These are phyloP conservation scores for Limanda limanda DNA, from an alignment of 2,113 vertebrate genomes.

Conservation along the genomic window DNA sequence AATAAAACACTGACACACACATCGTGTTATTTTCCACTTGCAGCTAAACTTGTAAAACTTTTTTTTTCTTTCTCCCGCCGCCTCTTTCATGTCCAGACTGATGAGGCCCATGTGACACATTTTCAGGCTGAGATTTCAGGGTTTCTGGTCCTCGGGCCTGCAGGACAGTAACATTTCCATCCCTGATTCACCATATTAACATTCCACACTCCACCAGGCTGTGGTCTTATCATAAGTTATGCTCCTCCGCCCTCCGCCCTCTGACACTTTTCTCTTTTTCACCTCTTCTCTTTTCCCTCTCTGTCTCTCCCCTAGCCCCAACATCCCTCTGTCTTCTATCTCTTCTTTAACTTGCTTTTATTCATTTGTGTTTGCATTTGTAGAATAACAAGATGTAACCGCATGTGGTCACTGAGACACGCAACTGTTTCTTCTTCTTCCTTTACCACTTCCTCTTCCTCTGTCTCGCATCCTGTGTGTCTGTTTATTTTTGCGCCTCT, in stretches of 20 bases:
- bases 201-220: background rate
- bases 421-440: constrained; percentile 58
- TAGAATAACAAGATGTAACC: constrained; percentile 14
- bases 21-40: background rate
- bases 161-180: constrained; percentile 4
- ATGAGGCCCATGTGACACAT: constrained; percentile 18
- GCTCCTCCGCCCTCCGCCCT: background rate
- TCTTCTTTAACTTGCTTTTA: background rate
- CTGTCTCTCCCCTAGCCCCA: too few species aligned
- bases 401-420: constrained; percentile 3
- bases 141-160: background rate
- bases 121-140: background rate
- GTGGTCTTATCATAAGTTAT: constrained; percentile 4
- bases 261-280: background rate
- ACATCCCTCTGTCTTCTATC: background rate
- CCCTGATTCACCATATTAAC: constrained; percentile 1
- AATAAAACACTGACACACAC: background rate
- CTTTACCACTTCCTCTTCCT: constrained; percentile 64
- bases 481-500: background rate
- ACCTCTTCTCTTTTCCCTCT: background rate
- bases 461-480: constrained; percentile 4
- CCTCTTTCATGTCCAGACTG: constrained; percentile 13
- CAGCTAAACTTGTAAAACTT: background rate
- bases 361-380: background rate
- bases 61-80: background rate